Evolutionary conservation across 2,113 vertebrate genomes (phyloP), one percentile per base, ranked within the genome.

Genomic region (Ascaphus truei): DNA sequence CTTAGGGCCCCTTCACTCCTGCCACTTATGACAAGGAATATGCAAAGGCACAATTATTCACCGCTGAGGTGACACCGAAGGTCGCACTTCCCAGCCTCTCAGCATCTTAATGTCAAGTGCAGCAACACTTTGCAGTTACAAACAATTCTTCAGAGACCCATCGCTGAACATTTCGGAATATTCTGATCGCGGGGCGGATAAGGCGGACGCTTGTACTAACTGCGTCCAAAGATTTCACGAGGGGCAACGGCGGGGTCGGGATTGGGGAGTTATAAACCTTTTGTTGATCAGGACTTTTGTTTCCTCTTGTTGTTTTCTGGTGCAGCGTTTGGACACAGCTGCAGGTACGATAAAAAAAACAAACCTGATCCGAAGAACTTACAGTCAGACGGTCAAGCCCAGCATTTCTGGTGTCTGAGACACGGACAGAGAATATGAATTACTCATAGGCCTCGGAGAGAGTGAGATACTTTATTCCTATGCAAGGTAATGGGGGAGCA

Each of bases 31-130:
- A 95, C 94, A 94, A 92, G 91, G 88, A 91, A 87, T 93, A 95
- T 93, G 93, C 93, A 93, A 91, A 92, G 90, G 89, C 90, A 89
- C 92, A 91, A 93, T 96, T 92, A 93, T 89, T 98, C 93, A 94
- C 88, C 89, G 85, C 85, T 90, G 84, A 89, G 90, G 92, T 94
- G 94, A 94, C 94, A 93, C 91, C 83, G 87, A 84, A 88, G 88
- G 84, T 84, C 86, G 89, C 91, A 82, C 81, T 91, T 85, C 85
- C n/a, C 82, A 83, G 72, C 83, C 90, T 89, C 79, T 77, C 83
- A 85, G 81, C 83, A 78, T 87, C 84, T 83, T 83, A 91, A 80
- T 87, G 90, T 93, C 93, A 93, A 86, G 89, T 86, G 84, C 85
- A 82, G 77, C 85, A 90, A 87, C 88, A 84, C 87, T 92, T 86